Evolutionary conservation across 1,140 invertebrate species (phyloP).

Genomic region (Pseudomyrmex concolor): DNA sequence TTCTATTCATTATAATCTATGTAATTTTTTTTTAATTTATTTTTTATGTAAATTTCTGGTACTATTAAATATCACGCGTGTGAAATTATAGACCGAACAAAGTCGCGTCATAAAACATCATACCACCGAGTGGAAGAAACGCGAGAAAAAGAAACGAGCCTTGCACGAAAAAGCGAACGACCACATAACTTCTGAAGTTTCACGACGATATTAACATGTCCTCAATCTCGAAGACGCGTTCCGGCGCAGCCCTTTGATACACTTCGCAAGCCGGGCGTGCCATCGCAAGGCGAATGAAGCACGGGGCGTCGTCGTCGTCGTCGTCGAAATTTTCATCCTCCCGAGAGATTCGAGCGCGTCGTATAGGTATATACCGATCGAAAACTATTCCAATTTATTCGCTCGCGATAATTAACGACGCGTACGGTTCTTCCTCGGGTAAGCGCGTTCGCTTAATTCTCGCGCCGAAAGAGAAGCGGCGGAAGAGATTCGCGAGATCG

Average conservation of each 20-base stretch:
- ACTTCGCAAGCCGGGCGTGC: neutral
- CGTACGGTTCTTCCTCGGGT: neutral
- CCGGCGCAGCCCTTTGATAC: neutral
- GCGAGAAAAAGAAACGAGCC: neutral
- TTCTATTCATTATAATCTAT: too few species aligned
- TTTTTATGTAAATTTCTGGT: too few species aligned
- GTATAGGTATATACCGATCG: neutral
- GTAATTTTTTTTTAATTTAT: too few species aligned
- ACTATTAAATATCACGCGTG: too few species aligned
- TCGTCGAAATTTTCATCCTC: slow-evolving; percentile 36
- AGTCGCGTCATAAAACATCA: too few species aligned
- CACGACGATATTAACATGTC: neutral
- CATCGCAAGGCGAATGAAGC: neutral
- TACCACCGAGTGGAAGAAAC: too few species aligned
- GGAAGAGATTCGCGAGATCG: too few species aligned
- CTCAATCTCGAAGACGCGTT: neutral
- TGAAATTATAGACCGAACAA: too few species aligned
- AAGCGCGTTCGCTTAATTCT: slow-evolving; percentile 36
- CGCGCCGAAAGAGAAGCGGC: neutral
- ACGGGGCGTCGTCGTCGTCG: too few species aligned
- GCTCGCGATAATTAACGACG: slow-evolving; percentile 57
- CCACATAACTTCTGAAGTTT: slow-evolving; percentile 16
- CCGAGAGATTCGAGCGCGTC: neutral
- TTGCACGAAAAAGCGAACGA: neutral
- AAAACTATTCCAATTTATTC: slow-evolving; percentile 68